Percentiles rank a stretch among this genome's conserved stretches.
Conservation (phyloP, 2,113 vertebrate species). For the Eublepharis macularius region DNA sequence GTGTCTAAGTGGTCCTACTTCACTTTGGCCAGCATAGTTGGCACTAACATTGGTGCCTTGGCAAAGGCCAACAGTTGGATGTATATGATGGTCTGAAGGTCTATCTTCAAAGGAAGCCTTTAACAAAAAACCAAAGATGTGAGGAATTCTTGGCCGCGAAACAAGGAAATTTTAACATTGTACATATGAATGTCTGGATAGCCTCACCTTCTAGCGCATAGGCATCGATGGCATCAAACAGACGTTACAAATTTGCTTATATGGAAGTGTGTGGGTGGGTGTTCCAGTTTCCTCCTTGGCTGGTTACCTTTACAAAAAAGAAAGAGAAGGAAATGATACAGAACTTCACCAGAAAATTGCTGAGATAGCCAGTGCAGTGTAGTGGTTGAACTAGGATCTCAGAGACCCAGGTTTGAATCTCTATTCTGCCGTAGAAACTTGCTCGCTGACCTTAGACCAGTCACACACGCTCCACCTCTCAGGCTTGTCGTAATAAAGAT, state of each 20-base stretch:
- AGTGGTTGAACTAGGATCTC: too few species aligned
- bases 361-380: too few species aligned
- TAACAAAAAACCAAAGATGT: neutral
- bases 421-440: too few species aligned
- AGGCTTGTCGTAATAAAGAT: too few species aligned
- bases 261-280: neutral
- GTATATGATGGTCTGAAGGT: neutral
- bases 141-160: neutral
- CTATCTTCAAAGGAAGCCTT: constrained; percentile 4
- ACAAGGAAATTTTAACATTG: neutral
- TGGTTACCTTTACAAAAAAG: neutral
- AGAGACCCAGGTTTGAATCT: too few species aligned
- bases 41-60: neutral
- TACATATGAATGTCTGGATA: constrained; percentile 3
- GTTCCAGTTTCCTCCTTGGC: neutral
- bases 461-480: too few species aligned
- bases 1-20: neutral
- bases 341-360: neutral
- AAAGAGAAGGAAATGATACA: neutral
- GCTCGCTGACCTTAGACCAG: too few species aligned
- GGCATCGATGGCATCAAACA: neutral
- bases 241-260: neutral
- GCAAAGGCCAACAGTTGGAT: neutral
- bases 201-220: neutral
- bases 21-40: neutral